A percentile compares a stretch with the other conserved stretches of the same genome.
phyloP scores from a whole-genome alignment of 2,797 vertebrate genomes.

The Coregonus sp. region DNA sequence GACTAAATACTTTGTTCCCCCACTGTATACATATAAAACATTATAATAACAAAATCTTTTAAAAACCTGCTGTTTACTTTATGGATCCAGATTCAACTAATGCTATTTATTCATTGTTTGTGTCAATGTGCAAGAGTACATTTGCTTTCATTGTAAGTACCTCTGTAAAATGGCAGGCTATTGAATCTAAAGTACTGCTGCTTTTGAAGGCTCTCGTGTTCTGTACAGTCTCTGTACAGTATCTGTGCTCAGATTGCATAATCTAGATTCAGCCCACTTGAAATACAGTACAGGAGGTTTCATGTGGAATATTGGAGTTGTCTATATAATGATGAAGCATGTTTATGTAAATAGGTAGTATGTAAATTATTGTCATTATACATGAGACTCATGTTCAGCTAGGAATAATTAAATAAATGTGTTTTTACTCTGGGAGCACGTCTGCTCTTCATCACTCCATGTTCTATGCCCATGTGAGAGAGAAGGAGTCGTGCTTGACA shows the following conservation, averaged over 20 bases:
- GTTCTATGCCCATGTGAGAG: slow-evolving; percentile 44
- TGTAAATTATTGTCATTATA: not conserved
- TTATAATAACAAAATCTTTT: not conserved
- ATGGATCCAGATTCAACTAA: slow-evolving; percentile 1
- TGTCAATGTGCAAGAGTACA: not conserved
- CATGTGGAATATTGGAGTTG: too few relatives aligned
- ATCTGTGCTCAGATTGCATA: not conserved
- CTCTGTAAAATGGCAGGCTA: not conserved
- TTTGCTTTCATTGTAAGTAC: not conserved
- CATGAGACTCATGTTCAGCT: slow-evolving; percentile 7
- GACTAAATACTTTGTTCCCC: too few relatives aligned
- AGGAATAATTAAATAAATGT: slow-evolving; percentile 41
- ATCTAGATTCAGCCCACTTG: not conserved
- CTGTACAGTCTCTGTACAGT: not conserved
- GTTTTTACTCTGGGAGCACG: slow-evolving; percentile 2
- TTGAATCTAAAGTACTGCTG: not conserved
- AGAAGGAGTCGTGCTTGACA: slow-evolving; percentile 45
- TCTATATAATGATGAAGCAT: not conserved
- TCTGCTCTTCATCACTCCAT: slow-evolving; percentile 51
- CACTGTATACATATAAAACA: slow-evolving; percentile 17
- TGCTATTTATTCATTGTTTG: slow-evolving; percentile 1
- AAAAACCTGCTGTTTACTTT: not conserved
- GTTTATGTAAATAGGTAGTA: too few relatives aligned
- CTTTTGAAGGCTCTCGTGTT: not conserved
- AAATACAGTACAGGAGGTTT: not conserved